phyloP scores from a whole-genome alignment of 2,888 invertebrate genomes.

The Drosophila diplacantha region DNA sequence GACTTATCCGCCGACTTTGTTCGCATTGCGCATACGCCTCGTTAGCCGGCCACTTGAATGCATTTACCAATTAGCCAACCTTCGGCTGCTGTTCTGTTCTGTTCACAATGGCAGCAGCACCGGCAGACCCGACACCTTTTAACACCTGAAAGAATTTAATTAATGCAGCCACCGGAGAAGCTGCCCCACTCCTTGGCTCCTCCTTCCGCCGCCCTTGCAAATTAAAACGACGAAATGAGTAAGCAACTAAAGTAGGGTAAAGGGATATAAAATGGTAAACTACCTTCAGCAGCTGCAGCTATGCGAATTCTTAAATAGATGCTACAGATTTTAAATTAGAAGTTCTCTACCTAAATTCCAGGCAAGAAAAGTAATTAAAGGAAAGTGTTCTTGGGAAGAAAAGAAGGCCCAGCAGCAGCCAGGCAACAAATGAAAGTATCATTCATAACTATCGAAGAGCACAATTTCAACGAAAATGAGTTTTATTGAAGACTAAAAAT shows the following conservation, averaged over 20 bases:
- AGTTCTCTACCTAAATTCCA: background rate
- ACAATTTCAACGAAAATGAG: background rate
- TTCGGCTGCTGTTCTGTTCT: background rate
- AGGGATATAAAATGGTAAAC: constrained; percentile 18
- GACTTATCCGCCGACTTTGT: constrained; percentile 11
- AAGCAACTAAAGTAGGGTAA: constrained; percentile 12
- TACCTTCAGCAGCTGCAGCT: constrained; percentile 1
- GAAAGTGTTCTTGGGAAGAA: background rate
- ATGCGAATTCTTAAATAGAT: constrained; percentile 7
- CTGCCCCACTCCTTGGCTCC: background rate
- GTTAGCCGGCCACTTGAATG: constrained; percentile 34
- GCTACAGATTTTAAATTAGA: constrained; percentile 1
- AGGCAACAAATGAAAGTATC: background rate
- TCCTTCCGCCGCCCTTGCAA: background rate
- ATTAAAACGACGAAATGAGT: constrained; percentile 31
- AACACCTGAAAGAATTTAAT: constrained; percentile 63
- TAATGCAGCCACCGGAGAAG: constrained; percentile 53
- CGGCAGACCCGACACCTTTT: constrained; percentile 49
- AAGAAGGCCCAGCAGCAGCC: background rate
- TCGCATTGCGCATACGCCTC: constrained; percentile 48
- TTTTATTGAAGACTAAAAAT: constrained; percentile 1
- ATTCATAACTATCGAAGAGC: background rate
- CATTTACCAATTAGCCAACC: constrained; percentile 53
- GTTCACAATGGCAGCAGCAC: constrained; percentile 15
- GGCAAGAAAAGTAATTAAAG: background rate